Evolutionary conservation across 2,797 vertebrate genomes (phyloP).

Genomic region (Manis crassicaudata): DNA sequence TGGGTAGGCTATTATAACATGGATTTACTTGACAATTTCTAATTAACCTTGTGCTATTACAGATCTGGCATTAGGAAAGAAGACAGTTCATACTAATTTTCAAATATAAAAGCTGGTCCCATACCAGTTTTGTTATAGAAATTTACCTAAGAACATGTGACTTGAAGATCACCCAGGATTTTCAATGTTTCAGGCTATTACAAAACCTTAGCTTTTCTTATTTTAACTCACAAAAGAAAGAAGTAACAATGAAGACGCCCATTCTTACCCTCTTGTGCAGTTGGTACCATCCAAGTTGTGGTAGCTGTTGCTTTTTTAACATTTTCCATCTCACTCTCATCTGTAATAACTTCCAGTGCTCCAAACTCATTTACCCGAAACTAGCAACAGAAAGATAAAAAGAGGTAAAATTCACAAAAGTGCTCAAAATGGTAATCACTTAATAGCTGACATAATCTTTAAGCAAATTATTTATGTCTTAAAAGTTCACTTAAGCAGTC

Average conservation of each 20-base stretch:
- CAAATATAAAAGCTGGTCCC: conserved; percentile 55
- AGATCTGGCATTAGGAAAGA: conserved; percentile 71
- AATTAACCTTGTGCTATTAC: conserved; percentile 62
- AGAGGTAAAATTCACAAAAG: neutral
- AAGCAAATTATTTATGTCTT: neutral
- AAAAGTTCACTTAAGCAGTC: neutral
- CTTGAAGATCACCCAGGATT: conserved; percentile 56
- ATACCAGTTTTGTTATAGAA: conserved; percentile 25
- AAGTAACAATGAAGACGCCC: neutral
- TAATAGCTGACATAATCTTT: neutral
- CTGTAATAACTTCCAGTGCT: conserved; percentile 91
- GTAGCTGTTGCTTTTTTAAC: conserved; percentile 91
- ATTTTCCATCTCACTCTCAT: conserved; percentile 90
- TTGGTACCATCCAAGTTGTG: conserved; percentile 92
- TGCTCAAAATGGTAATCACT: neutral
- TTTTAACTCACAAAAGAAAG: neutral
- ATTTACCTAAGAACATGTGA: conserved; percentile 45
- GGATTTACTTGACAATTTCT: conserved; percentile 52
- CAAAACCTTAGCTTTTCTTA: neutral
- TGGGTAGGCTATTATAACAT: conserved; percentile 53
- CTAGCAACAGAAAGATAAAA: conserved; percentile 79
- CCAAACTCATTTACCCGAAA: conserved; percentile 92
- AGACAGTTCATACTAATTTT: conserved; percentile 61
- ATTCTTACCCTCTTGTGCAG: conserved; percentile 89
- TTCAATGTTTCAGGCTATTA: conserved; percentile 33